Evolutionary conservation across 2,797 vertebrate species (phyloP), one percentile per base, ranked within the genome.

Genomic region (Lycodopsis pacificus): DNA sequence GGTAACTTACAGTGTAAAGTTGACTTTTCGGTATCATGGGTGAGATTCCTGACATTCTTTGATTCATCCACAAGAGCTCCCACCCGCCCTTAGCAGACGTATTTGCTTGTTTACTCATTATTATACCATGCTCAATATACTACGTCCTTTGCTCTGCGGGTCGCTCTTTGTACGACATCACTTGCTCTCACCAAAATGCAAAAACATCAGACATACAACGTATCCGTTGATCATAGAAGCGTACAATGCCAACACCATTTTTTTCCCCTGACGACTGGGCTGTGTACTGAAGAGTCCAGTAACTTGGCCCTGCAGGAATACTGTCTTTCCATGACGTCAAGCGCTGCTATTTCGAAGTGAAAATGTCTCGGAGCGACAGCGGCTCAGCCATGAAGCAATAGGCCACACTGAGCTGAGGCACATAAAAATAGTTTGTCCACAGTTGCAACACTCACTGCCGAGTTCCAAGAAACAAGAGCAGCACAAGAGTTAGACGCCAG

Each of bases 381-480:
- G 20, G 27, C 25, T 48, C 20, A 54, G 19, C 25, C 36, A n/a
- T 46, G 15, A 68, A 20, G 38, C 36, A 73, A 63, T 25, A 36
- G 5, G 54, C 58, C 57, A 51, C 42, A 63, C 51, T 34, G 27
- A 49, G 36, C 34, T 42, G 11, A 56, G 64, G 25, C 17, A 3
- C 58, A 75, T 27, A 36, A 42, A 70, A 46, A 22, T 13, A 0
- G 22, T 54, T 34, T 61, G 7, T 34, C 10, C 30, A 17, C 32
- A 10, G 51, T 32, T 27, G 7, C 61, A 64, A 11, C 27, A 19
- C 44, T 51, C 32, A 17, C 13, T 9, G 7, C 19, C 14, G 13
- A 56, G 62, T 65, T 48, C 76, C 48, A 7, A 40, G 48, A 71
- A 75, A 59, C 14, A 58, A 36, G n/a, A 70, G 49, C 59, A 42